Conservation (phyloP, 2,888 invertebrate species). For the Chrysolina americana region DNA sequence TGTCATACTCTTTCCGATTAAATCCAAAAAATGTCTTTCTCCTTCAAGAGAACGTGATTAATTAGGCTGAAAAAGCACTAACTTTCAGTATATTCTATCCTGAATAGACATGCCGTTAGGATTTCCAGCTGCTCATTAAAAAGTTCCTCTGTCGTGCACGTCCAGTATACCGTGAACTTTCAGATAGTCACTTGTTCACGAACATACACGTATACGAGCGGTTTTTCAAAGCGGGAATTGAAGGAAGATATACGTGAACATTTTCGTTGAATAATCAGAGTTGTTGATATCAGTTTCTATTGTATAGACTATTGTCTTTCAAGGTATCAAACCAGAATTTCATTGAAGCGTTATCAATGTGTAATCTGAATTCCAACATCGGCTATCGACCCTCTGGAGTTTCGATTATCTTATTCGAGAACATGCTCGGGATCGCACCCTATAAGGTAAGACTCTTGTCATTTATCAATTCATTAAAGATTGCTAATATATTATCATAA, state of each 20-base stretch:
- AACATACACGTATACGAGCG: background rate
- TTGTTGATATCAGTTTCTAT: no score
- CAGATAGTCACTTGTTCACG: constrained; percentile 1
- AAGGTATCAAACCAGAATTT: no score
- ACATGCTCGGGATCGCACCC: no score
- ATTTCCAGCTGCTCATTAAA: constrained; percentile 19
- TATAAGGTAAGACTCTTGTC: no score
- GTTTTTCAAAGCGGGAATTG: background rate
- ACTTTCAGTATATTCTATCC: background rate
- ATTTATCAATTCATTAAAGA: no score
- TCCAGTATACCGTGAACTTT: constrained; percentile 5
- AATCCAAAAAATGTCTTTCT: constrained; percentile 9
- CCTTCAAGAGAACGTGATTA: background rate
- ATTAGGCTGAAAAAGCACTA: constrained; percentile 1
- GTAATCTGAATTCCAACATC: no score
- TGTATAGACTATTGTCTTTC: no score
- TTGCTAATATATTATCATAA: no score
- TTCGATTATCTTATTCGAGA: no score
- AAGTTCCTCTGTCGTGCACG: background rate
- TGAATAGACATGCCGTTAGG: constrained; percentile 7
- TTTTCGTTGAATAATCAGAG: no score
- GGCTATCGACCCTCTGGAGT: no score
- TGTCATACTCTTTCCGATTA: background rate
- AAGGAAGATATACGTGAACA: background rate
- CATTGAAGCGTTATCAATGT: no score